phyloP scores from a whole-genome alignment of 92 coral and sea anemone genomes.

The Porites cylindrica region DNA sequence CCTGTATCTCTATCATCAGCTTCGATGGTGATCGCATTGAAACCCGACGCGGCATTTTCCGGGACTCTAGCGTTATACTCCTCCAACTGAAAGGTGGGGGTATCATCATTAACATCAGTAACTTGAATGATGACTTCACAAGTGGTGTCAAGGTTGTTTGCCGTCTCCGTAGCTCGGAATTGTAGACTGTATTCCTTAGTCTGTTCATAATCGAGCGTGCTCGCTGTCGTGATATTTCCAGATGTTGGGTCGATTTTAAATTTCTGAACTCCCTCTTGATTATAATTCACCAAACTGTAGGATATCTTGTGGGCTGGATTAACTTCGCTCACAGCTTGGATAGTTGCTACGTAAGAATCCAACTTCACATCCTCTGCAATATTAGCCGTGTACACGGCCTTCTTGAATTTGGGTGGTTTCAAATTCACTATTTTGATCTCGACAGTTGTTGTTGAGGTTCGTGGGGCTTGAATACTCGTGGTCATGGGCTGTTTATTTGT shows the following conservation, averaged over 20 bases:
- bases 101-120: slow-evolving; percentile 85
- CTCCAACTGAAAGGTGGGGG: slow-evolving; percentile 88
- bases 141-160: slow-evolving; percentile 69
- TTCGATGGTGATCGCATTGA: slow-evolving; percentile 73
- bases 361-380: slow-evolving; percentile 61
- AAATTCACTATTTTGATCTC: slow-evolving; percentile 68
- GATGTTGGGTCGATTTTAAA: slow-evolving; percentile 71
- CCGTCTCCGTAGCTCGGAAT: slow-evolving; percentile 78
- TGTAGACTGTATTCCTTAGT: slow-evolving; percentile 72
- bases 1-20: slow-evolving; percentile 88
- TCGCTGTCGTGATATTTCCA: slow-evolving; percentile 78
- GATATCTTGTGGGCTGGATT: slow-evolving; percentile 11
- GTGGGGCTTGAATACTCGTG: slow-evolving; percentile 38
- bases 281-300: slow-evolving; percentile 81
- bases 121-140: slow-evolving; percentile 66
- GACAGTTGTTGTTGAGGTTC: slow-evolving; percentile 70
- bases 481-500: slow-evolving; percentile 73
- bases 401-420: slow-evolving; percentile 70
- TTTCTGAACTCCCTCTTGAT: slow-evolving; percentile 68
- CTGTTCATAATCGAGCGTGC: slow-evolving; percentile 78
- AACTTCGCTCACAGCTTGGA: slow-evolving; percentile 63
- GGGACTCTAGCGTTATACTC: slow-evolving; percentile 89
- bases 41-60: slow-evolving; percentile 71
- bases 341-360: slow-evolving; percentile 32
- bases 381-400: slow-evolving; percentile 31